Percentiles rank a stretch among this genome's conserved stretches.
phyloP scores from a whole-genome alignment of 1,140 invertebrate genomes.

The Plodia interpunctella region DNA sequence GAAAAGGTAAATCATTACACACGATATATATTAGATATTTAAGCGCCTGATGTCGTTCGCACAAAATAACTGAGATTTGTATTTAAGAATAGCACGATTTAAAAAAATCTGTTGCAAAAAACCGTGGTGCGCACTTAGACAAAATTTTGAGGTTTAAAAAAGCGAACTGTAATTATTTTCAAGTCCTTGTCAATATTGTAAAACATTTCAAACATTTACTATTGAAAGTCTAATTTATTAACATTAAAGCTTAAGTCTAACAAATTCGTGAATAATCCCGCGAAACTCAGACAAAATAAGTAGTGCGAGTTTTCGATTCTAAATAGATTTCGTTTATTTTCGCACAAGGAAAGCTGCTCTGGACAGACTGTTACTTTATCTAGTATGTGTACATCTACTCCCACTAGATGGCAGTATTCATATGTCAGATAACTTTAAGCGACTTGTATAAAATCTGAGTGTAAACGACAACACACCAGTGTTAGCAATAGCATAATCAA shows the following conservation, averaged over 20 bases:
- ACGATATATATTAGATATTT: not conserved
- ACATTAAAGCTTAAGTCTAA: conserved; percentile 62
- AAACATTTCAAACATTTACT: conserved; percentile 10
- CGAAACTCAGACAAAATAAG: conserved; percentile 31
- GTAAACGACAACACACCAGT: no score
- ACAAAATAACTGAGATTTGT: conserved; percentile 19
- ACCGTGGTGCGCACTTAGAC: not conserved
- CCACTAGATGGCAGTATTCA: no score
- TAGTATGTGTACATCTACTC: no score
- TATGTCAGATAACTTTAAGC: no score
- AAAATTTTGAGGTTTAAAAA: conserved; percentile 18
- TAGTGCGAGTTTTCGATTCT: no score
- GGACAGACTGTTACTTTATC: no score
- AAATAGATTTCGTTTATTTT: no score
- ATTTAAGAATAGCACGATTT: no score
- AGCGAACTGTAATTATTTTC: conserved; percentile 10
- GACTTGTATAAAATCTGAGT: no score
- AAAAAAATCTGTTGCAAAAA: not conserved
- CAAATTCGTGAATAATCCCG: conserved; percentile 54
- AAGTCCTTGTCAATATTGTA: conserved; percentile 16
- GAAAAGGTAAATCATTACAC: not conserved
- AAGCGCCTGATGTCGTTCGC: not conserved
- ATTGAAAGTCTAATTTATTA: conserved; percentile 10
- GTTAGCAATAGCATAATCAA: no score
- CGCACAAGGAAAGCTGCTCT: no score